phyloP scores from a whole-genome alignment of 2,888 invertebrate species.

The Lycia hirtaria region DNA sequence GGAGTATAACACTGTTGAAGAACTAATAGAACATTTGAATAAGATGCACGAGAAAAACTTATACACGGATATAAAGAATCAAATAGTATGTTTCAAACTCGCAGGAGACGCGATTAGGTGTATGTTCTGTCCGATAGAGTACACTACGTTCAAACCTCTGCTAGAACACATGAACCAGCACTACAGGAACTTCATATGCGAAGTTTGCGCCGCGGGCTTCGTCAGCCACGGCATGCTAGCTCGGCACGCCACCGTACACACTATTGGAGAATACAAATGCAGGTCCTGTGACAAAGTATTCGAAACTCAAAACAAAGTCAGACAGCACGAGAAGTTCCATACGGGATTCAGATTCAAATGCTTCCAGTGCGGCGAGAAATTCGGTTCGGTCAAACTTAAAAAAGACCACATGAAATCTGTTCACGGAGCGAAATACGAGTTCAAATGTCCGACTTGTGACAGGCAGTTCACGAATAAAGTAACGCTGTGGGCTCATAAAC shows the following conservation, averaged over 20 bases:
- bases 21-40: constrained; percentile 48
- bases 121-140: constrained; percentile 56
- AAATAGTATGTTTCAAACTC: constrained; percentile 68
- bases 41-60: constrained; percentile 47
- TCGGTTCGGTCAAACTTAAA: constrained; percentile 58
- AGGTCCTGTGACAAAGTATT: constrained; percentile 75
- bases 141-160: constrained; percentile 61
- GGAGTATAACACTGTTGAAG: constrained; percentile 45
- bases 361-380: constrained; percentile 63
- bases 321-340: constrained; percentile 73
- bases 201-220: constrained; percentile 66
- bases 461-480: constrained; percentile 55
- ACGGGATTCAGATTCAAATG: constrained; percentile 64
- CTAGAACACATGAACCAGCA: constrained; percentile 73
- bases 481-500: constrained; percentile 58
- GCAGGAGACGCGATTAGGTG: constrained; percentile 59
- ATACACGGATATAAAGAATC: constrained; percentile 52
- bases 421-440: constrained; percentile 54
- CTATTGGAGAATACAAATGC: constrained; percentile 63
- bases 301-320: constrained; percentile 72
- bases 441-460: constrained; percentile 64
- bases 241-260: constrained; percentile 61
- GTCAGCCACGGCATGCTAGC: constrained; percentile 60
- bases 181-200: constrained; percentile 66
- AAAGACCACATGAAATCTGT: constrained; percentile 57